phyloP scores from a whole-genome alignment of 2,888 invertebrate species.

The Metacarcinus magister region DNA sequence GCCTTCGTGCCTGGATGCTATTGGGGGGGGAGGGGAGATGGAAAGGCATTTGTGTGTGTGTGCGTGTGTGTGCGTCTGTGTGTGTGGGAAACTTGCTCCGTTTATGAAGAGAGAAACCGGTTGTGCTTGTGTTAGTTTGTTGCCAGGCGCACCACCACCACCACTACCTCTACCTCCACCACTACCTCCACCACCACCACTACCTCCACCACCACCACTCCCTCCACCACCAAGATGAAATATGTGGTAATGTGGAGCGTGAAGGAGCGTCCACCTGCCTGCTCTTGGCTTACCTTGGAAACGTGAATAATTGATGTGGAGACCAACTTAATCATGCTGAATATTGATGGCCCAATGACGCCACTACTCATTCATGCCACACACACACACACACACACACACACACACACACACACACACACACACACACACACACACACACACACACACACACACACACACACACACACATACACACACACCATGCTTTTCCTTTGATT shows the following conservation, averaged over 20 bases:
- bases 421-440: background rate
- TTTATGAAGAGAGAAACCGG: background rate
- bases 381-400: background rate
- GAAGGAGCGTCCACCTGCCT: background rate
- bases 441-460: background rate
- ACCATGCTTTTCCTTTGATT: background rate
- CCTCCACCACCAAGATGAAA: too few relatives aligned
- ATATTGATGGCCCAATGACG: background rate
- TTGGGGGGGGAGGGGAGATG: background rate
- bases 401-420: background rate
- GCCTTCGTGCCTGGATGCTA: background rate
- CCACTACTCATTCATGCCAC: background rate
- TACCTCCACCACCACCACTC: too few relatives aligned
- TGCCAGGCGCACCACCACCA: background rate
- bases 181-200: too few relatives aligned
- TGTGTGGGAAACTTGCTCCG: background rate
- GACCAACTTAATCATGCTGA: background rate
- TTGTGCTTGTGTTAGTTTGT: conserved; percentile 41
- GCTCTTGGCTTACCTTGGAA: background rate
- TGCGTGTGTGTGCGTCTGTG: background rate
- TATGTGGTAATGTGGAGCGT: background rate
- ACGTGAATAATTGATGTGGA: background rate
- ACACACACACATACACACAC: background rate
- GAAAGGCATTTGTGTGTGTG: background rate
- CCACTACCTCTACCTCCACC: too few relatives aligned